Evolutionary conservation across 2,888 invertebrate species (phyloP).

Genomic region (Iselma pallidipennis): DNA sequence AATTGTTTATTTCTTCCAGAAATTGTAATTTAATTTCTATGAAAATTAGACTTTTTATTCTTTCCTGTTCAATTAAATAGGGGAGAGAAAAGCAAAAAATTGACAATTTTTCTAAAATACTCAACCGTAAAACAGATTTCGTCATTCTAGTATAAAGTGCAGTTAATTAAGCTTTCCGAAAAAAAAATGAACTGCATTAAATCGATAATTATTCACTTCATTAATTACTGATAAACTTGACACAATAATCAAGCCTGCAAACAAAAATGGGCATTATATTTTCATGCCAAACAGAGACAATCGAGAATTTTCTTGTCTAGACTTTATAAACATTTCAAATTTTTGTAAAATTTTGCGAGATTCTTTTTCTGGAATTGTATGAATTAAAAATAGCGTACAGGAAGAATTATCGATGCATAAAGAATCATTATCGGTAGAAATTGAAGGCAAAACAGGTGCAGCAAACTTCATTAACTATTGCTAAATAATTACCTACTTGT

Average conservation of each 20-base stretch:
- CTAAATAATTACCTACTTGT: neutral
- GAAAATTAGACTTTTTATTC: no score
- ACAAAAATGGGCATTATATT: neutral
- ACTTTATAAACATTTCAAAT: no score
- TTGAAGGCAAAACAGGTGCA: neutral
- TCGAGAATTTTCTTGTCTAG: neutral
- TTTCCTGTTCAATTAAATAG: no score
- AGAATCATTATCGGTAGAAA: neutral
- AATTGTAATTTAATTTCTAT: no score
- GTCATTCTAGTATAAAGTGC: constrained; percentile 10
- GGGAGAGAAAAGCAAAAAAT: no score
- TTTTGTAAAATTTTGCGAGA: no score
- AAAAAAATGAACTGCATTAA: constrained; percentile 15
- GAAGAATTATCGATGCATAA: neutral
- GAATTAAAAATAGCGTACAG: neutral
- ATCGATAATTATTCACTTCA: constrained; percentile 9
- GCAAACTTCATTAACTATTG: neutral
- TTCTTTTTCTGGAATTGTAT: no score
- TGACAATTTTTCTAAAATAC: neutral
- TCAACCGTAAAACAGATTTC: constrained; percentile 19
- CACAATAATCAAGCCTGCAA: constrained; percentile 14
- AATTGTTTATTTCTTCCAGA: neutral
- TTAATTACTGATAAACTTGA: constrained; percentile 20
- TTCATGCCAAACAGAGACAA: neutral
- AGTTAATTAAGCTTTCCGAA: constrained; percentile 12